Conservation (phyloP, 2,113 vertebrate species). For the Dromas ardeola region DNA sequence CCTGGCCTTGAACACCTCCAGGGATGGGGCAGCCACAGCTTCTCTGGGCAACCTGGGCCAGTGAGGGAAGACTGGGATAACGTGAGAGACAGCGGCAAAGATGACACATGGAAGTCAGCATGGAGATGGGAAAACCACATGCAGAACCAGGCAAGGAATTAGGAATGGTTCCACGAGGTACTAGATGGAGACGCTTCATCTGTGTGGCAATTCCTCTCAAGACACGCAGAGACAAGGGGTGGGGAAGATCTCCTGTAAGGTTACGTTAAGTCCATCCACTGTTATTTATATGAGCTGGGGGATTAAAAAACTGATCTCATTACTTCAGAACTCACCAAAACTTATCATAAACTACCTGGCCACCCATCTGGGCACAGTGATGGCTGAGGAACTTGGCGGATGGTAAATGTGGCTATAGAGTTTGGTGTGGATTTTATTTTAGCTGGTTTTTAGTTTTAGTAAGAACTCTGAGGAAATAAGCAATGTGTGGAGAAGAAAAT, state of each 20-base stretch:
- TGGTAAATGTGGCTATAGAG: not conserved
- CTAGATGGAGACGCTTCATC: not conserved
- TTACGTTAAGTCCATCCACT: not conserved
- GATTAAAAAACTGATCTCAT: not conserved
- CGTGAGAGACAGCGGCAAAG: rapidly evolving
- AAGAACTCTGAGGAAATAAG: not conserved
- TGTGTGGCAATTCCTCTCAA: not conserved
- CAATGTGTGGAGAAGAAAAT: not conserved
- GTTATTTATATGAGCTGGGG: not conserved
- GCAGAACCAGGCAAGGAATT: not conserved
- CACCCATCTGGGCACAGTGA: rapidly evolving
- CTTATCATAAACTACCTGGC: not conserved
- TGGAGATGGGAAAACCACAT: not conserved
- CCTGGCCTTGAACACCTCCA: too few relatives aligned
- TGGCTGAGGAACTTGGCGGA: not conserved
- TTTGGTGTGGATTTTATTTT: not conserved
- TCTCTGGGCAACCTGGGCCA: too few relatives aligned
- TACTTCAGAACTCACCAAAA: not conserved
- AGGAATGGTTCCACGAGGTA: not conserved
- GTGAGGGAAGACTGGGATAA: not conserved
- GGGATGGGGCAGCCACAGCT: too few relatives aligned
- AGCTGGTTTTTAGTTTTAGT: not conserved
- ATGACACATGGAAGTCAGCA: not conserved
- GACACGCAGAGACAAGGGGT: not conserved
- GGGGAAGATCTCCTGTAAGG: not conserved